These are phyloP conservation scores for Deladenus siricidicola DNA, from an alignment of 2,888 invertebrate species.

Conservation along the genomic window DNA sequence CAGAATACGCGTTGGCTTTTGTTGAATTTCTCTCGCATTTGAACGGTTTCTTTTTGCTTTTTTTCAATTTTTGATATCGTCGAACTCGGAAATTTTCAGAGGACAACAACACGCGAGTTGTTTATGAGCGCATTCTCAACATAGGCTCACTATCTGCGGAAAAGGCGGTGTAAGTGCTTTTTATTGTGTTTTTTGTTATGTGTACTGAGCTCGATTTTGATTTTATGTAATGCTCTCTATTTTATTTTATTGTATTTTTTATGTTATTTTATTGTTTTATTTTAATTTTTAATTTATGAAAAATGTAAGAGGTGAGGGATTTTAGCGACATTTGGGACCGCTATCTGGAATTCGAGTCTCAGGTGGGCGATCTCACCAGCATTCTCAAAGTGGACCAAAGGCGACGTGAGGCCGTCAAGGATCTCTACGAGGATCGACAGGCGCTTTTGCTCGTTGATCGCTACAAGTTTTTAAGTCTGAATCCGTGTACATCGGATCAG, in stretches of 20 bases:
- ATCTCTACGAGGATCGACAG: conserved; percentile 91
- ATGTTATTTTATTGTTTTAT: conserved; percentile 6
- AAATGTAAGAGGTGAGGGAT: no score
- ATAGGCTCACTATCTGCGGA: conserved; percentile 25
- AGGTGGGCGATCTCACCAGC: conserved; percentile 91
- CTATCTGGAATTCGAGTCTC: conserved; percentile 94
- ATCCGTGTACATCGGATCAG: conserved; percentile 83
- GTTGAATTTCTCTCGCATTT: conserved; percentile 93
- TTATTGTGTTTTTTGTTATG: no score
- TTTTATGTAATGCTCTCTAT: no score
- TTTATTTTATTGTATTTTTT: conserved; percentile 7
- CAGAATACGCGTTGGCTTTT: conserved; percentile 88
- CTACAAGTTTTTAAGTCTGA: conserved; percentile 87
- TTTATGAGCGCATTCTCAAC: conserved; percentile 89
- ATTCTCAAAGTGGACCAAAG: conserved; percentile 94
- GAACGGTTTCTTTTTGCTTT: conserved; percentile 69
- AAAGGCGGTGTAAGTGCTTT: conserved; percentile 22
- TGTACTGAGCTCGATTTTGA: neutral
- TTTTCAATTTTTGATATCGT: no score
- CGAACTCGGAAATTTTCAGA: no score
- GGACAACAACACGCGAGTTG: conserved; percentile 97
- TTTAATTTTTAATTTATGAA: no score
- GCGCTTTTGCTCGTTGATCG: conserved; percentile 88
- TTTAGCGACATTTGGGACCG: conserved; percentile 90
- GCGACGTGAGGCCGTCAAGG: conserved; percentile 76